A percentile compares a stretch with the other conserved stretches of the same genome.
phyloP scores from a whole-genome alignment of 2,888 invertebrate genomes.

The Zaprionus obscuricornis region DNA sequence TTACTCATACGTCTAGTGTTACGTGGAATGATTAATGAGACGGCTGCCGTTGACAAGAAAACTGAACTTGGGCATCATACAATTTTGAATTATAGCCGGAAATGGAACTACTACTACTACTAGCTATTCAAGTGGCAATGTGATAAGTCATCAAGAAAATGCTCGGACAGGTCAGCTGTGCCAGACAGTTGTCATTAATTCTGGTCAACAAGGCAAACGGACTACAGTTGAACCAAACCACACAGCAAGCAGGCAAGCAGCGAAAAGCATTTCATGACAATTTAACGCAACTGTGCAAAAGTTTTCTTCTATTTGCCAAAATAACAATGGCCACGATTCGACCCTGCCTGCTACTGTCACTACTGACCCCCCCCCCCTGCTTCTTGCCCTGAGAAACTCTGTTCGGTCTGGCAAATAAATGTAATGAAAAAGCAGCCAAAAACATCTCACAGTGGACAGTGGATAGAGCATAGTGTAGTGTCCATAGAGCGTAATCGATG shows the following conservation, averaged over 20 bases:
- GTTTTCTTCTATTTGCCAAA: conserved; percentile 40
- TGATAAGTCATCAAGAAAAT: conserved; percentile 75
- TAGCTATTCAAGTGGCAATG: conserved; percentile 55
- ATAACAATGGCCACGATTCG: conserved; percentile 38
- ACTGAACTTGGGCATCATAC: conserved; percentile 46
- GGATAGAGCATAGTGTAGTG: conserved; percentile 21
- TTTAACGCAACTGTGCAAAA: conserved; percentile 66
- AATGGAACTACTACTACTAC: conserved; percentile 51
- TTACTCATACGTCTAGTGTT: conserved; percentile 64
- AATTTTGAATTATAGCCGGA: conserved; percentile 71
- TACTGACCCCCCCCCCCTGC: too few species aligned
- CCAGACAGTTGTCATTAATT: conserved; percentile 78
- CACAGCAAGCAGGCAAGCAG: conserved; percentile 42
- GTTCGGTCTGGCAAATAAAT: conserved; percentile 36
- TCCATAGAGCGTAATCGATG: conserved; percentile 67
- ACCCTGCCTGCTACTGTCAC: neutral
- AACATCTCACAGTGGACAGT: conserved; percentile 16
- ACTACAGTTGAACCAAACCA: conserved; percentile 9
- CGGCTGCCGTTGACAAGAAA: conserved; percentile 63
- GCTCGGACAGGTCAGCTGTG: conserved; percentile 60
- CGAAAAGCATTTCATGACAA: conserved; percentile 67
- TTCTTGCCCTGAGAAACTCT: too few species aligned
- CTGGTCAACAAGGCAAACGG: conserved; percentile 42
- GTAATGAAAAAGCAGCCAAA: conserved; percentile 55
- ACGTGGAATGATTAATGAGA: conserved; percentile 61